phyloP scores from a whole-genome alignment of 2,797 vertebrate species.

The Hapalemur alaotrensis region DNA sequence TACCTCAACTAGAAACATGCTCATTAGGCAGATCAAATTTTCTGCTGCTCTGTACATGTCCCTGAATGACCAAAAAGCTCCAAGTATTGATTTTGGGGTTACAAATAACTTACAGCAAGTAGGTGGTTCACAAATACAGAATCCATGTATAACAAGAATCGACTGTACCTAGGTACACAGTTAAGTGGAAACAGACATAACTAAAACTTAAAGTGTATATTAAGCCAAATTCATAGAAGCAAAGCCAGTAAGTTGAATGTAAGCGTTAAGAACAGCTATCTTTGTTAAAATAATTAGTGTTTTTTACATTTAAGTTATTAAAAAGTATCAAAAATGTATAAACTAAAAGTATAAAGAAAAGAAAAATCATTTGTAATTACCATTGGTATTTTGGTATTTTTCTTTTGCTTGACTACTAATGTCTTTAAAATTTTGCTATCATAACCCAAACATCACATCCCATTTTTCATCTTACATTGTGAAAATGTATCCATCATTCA shows the following conservation, averaged over 20 bases:
- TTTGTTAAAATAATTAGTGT: not conserved
- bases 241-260: not conserved
- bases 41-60: not conserved
- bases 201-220: not conserved
- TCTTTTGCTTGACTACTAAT: not conserved
- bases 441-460: not conserved
- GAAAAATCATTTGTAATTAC: not conserved
- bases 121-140: not conserved
- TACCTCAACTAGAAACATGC: not conserved
- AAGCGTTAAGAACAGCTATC: not conserved
- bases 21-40: not conserved
- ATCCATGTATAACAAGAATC: not conserved
- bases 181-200: not conserved
- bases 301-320: not conserved
- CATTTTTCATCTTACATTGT: not conserved
- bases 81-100: not conserved
- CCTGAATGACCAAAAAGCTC: not conserved
- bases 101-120: not conserved
- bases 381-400: not conserved
- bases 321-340: not conserved
- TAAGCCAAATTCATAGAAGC: not conserved
- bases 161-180: not conserved
- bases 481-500: not conserved
- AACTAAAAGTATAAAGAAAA: not conserved
- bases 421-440: not conserved